Conservation (phyloP, 2,888 invertebrate genomes). For the Lasioglossum calceatum region DNA sequence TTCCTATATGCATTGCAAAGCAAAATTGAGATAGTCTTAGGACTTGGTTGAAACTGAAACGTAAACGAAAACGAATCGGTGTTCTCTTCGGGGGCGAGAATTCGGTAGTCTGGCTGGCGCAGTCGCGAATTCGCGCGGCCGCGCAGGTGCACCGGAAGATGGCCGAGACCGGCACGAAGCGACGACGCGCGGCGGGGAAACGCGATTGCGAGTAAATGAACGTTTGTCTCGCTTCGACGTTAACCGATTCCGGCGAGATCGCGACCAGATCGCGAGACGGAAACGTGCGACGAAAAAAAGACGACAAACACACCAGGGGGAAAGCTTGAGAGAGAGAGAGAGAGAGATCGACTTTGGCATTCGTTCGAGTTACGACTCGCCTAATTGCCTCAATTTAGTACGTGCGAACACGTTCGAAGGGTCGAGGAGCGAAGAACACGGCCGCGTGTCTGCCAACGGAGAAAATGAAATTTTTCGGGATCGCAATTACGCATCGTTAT, state of each 20-base stretch:
- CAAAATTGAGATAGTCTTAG: not conserved
- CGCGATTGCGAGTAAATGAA: constrained; percentile 1
- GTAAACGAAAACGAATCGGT: not conserved
- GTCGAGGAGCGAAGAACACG: constrained; percentile 1
- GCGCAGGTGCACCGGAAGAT: constrained; percentile 48
- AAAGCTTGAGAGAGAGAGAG: not conserved
- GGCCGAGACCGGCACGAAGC: constrained; percentile 6
- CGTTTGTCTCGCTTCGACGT: constrained; percentile 18
- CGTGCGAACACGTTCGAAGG: constrained; percentile 35
- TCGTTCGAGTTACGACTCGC: constrained; percentile 29
- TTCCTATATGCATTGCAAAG: too few relatives aligned
- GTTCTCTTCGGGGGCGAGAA: not conserved
- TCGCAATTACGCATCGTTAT: constrained; percentile 37
- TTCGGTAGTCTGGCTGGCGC: constrained; percentile 22
- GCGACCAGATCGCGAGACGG: not conserved
- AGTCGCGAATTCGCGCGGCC: not conserved
- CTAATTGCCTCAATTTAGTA: constrained; percentile 38
- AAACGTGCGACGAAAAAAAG: not conserved
- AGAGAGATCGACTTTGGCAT: not conserved
- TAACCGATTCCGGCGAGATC: constrained; percentile 15
- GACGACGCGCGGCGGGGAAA: constrained; percentile 9
- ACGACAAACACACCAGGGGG: not conserved
- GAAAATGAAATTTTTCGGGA: constrained; percentile 32
- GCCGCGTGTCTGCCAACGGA: constrained; percentile 20
- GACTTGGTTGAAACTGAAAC: not conserved